A percentile compares a stretch with the other conserved stretches of the same genome.
phyloP scores from a whole-genome alignment of 2,113 vertebrate species.

The Nyctibius bracteatus region DNA sequence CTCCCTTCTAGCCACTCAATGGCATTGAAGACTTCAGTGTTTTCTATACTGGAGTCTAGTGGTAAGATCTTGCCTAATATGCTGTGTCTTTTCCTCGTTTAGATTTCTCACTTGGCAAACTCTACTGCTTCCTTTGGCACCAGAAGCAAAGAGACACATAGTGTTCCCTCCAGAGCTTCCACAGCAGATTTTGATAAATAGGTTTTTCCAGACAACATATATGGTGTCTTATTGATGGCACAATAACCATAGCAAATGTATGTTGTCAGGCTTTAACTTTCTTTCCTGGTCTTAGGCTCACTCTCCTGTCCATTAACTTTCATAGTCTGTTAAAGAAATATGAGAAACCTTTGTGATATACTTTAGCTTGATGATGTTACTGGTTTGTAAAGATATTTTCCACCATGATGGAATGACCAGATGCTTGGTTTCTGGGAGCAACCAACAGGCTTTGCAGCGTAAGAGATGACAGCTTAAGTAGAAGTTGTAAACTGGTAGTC shows the following conservation, averaged over 20 bases:
- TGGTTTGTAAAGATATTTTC: neutral
- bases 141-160: neutral
- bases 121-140: neutral
- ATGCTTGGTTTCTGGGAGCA: neutral
- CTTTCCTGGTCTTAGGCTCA: neutral
- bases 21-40: neutral
- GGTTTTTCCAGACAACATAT: neutral
- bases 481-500: neutral
- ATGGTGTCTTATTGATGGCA: neutral
- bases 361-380: neutral
- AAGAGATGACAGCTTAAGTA: neutral
- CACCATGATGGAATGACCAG: neutral
- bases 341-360: neutral
- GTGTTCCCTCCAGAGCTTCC: neutral
- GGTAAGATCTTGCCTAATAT: neutral
- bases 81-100: neutral
- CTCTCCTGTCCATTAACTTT: neutral
- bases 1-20: neutral
- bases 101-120: neutral
- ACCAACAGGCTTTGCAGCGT: neutral
- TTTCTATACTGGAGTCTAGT: neutral
- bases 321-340: neutral
- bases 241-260: neutral
- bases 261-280: neutral
- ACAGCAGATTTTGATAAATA: neutral